phyloP scores from a whole-genome alignment of 2,797 vertebrate species.

The Euphonia xanthogaster region DNA sequence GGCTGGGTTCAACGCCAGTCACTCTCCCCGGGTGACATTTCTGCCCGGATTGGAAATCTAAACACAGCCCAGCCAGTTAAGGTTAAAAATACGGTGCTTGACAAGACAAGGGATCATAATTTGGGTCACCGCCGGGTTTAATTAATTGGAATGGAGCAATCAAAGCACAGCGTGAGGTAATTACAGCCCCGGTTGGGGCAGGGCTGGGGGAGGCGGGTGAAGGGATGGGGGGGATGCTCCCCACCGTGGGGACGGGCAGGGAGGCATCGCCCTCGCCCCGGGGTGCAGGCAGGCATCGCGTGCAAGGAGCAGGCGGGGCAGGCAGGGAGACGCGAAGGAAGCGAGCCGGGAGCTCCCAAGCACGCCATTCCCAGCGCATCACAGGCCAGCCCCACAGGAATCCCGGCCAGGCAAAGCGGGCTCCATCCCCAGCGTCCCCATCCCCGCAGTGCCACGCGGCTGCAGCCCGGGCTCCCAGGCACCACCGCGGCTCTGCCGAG shows the following conservation, averaged over 20 bases:
- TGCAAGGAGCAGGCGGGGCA: not conserved
- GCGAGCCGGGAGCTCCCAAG: not conserved
- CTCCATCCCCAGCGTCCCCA: not conserved
- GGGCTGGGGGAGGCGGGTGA: not conserved
- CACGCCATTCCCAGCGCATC: not conserved
- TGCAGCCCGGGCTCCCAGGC: not conserved
- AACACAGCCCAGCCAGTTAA: conserved; percentile 72
- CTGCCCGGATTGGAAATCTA: conserved; percentile 78
- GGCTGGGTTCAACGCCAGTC: conserved; percentile 69
- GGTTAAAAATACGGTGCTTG: conserved; percentile 78
- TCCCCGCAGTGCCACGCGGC: not conserved
- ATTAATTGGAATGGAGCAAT: conserved; percentile 82
- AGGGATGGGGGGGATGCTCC: not conserved
- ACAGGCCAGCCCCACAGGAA: rapidly evolving
- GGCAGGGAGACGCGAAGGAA: not conserved
- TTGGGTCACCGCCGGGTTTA: conserved; percentile 80
- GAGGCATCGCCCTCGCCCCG: not conserved
- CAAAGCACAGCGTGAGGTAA: conserved; percentile 74
- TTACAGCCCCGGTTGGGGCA: conserved; percentile 70
- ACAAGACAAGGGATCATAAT: conserved; percentile 77
- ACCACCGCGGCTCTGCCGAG: not conserved
- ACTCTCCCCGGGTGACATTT: conserved; percentile 74
- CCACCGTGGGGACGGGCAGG: not conserved
- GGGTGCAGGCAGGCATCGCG: not conserved
- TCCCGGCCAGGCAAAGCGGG: rapidly evolving